These are phyloP conservation scores for Callyntrura sp. DNA, from an alignment of 2,888 invertebrate species.

Conservation along the genomic window DNA sequence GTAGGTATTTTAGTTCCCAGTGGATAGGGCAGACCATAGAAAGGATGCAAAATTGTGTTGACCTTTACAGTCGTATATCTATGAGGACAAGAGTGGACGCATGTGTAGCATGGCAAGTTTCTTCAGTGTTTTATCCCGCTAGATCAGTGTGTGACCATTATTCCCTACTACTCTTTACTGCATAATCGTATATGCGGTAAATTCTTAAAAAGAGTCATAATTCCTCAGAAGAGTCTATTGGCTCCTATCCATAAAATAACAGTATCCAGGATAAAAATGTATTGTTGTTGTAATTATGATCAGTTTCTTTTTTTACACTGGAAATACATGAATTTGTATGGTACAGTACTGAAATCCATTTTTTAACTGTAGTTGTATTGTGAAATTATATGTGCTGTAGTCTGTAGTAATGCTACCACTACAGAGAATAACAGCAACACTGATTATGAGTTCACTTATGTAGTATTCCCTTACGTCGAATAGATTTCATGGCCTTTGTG, in stretches of 20 bases:
- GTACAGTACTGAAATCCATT: background rate
- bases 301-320: too few relatives aligned
- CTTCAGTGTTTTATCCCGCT: too few relatives aligned
- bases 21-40: background rate
- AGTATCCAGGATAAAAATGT: too few relatives aligned
- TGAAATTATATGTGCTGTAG: background rate
- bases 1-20: background rate
- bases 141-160: too few relatives aligned
- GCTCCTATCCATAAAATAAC: too few relatives aligned
- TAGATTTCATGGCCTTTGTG: conserved; percentile 62
- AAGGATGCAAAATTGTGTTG: background rate
- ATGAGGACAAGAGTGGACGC: background rate
- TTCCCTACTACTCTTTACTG: too few relatives aligned
- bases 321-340: too few relatives aligned
- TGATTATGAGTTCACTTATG: background rate
- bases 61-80: background rate
- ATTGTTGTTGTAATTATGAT: too few relatives aligned
- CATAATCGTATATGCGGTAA: too few relatives aligned
- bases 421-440: background rate
- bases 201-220: too few relatives aligned
- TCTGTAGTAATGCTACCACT: background rate
- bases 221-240: too few relatives aligned
- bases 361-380: background rate
- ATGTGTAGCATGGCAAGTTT: background rate
- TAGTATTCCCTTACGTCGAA: background rate